Conservation (phyloP, 1,140 invertebrate genomes). For the Pollicipes pollicipes region DNA sequence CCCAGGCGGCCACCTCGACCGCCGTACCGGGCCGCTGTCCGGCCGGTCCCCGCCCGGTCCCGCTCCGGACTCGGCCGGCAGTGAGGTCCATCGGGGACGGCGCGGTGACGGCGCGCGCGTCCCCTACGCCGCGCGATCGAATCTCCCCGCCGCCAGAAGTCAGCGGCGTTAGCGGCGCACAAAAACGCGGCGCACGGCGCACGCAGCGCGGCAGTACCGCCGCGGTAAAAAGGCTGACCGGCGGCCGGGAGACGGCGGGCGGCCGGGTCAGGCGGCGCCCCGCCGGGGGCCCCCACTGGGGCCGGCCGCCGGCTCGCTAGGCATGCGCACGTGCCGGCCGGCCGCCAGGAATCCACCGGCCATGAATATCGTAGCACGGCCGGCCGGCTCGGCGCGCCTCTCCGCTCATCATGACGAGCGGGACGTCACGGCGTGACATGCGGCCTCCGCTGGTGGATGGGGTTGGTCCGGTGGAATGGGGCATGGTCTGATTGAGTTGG, state of each 20-base stretch:
- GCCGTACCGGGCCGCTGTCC: too few species aligned
- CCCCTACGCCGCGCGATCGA: not conserved
- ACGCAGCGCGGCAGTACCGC: too few species aligned
- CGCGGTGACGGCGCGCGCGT: too few species aligned
- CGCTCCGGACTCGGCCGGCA: not conserved
- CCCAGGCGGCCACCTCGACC: not conserved
- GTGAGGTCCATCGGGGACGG: not conserved
- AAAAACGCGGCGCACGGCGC: not conserved
- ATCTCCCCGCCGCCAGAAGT: not conserved
- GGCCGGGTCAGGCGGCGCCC: not conserved
- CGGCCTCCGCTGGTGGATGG: too few species aligned
- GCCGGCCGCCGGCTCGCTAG: too few species aligned
- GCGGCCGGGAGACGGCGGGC: too few species aligned
- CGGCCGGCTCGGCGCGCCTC: not conserved
- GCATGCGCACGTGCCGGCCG: not conserved
- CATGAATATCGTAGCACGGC: not conserved
- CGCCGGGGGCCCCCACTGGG: too few species aligned
- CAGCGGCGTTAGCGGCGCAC: not conserved
- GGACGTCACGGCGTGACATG: not conserved
- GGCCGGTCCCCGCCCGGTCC: not conserved
- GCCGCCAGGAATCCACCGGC: not conserved
- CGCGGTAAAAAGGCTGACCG: not conserved
- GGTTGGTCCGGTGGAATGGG: too few species aligned
- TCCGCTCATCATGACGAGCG: not conserved
- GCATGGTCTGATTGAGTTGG: too few species aligned